These are phyloP conservation scores for Cotesia typhae DNA, from an alignment of 1,140 invertebrate genomes.

Conservation along the genomic window DNA sequence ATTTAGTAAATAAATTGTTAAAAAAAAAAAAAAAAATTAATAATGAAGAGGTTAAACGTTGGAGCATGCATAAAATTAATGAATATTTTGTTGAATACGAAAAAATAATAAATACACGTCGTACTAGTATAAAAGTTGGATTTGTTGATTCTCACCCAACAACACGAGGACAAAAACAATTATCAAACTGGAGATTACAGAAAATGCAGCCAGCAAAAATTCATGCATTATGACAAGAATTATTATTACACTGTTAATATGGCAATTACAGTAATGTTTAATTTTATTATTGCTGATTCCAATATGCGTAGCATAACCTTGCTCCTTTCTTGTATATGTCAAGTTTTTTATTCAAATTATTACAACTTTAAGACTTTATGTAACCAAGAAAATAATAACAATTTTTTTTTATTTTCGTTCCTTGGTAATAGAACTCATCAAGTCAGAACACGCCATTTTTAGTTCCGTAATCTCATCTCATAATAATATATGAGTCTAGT, in stretches of 20 bases:
- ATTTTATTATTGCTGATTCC: background rate
- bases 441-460: conserved; percentile 16
- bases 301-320: conserved; percentile 3
- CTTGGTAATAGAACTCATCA: background rate
- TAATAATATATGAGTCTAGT: conserved; percentile 5
- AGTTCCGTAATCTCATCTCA: conserved; percentile 13
- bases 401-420: conserved; percentile 9
- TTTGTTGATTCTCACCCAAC: conserved; percentile 59
- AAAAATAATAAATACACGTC: conserved; percentile 7
- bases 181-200: conserved; percentile 63
- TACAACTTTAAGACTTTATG: conserved; percentile 12
- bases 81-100: no score
- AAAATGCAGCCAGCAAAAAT: conserved; percentile 63
- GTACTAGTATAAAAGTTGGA: conserved; percentile 21
- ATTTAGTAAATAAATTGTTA: no score
- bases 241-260: conserved; percentile 11
- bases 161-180: conserved; percentile 65
- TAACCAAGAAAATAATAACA: conserved; percentile 2
- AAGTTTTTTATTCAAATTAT: conserved; percentile 2
- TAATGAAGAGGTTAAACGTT: background rate
- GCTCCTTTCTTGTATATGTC: background rate
- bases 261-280: background rate
- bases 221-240: conserved; percentile 62
- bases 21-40: background rate
- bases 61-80: background rate